These are phyloP conservation scores for Lucilia cuprina DNA, from an alignment of 1,140 invertebrate species.

Conservation along the genomic window DNA sequence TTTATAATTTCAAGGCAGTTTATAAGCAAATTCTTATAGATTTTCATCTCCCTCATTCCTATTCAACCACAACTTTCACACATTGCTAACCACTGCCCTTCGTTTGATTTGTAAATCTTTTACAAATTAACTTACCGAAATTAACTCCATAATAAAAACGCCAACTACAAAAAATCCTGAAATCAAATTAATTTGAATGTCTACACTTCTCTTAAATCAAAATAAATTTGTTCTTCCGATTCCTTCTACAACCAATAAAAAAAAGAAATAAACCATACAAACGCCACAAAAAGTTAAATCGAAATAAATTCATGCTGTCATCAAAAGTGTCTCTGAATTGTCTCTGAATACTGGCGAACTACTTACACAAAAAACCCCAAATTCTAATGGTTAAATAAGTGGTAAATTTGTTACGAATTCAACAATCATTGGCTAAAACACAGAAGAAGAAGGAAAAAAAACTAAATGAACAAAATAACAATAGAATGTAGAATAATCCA, in stretches of 20 bases:
- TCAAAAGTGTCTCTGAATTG: neutral
- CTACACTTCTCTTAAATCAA: neutral
- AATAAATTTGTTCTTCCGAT: neutral
- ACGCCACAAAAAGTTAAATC: neutral
- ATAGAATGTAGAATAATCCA: neutral
- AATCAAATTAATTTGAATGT: neutral
- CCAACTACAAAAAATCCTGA: neutral
- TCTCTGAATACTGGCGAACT: neutral
- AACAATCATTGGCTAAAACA: neutral
- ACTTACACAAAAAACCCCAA: neutral
- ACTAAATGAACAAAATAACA: neutral
- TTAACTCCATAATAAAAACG: no score
- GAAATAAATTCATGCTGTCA: constrained; percentile 2
- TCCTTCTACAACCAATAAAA: neutral
- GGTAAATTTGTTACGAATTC: constrained; percentile 4
- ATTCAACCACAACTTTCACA: no score
- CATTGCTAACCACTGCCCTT: no score
- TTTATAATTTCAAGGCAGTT: no score
- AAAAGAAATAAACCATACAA: neutral
- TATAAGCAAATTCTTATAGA: no score
- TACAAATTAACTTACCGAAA: no score
- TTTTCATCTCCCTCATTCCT: no score
- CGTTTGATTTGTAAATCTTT: no score
- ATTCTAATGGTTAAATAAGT: neutral
- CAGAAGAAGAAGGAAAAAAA: neutral